phyloP scores from a whole-genome alignment of 2,888 invertebrate species.

The Meliscaeva auricollis region DNA sequence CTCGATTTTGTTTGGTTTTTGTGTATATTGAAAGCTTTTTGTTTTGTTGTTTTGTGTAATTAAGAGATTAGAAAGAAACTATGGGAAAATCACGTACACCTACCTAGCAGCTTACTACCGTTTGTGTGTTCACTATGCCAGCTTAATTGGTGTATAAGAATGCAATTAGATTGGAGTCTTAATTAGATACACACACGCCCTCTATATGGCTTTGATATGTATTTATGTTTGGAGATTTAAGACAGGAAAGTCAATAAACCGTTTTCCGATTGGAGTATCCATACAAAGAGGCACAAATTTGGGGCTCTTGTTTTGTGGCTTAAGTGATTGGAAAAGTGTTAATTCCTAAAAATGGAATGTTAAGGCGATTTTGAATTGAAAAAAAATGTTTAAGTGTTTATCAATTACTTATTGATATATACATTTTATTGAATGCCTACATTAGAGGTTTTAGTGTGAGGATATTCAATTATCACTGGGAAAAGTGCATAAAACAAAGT shows the following conservation, averaged over 20 bases:
- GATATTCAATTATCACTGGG: too few species aligned
- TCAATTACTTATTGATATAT: background rate
- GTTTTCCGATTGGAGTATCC: conserved; percentile 23
- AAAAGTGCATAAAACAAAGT: background rate
- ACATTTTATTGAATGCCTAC: too few species aligned
- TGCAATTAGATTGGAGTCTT: conserved; percentile 65
- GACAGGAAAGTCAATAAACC: conserved; percentile 42
- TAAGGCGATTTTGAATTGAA: background rate
- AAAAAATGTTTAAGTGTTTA: background rate
- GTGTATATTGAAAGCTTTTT: conserved; percentile 30
- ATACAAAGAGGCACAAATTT: conserved; percentile 10
- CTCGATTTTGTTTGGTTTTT: conserved; percentile 36
- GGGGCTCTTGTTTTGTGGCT: conserved; percentile 15
- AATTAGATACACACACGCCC: conserved; percentile 67
- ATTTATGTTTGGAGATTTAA: conserved; percentile 32
- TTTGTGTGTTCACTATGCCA: conserved; percentile 2
- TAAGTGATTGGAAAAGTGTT: conserved; percentile 35
- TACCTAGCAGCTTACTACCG: background rate
- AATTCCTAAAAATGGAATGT: background rate
- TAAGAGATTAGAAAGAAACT: conserved; percentile 70
- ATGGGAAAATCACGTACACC: conserved; percentile 62
- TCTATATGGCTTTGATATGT: conserved; percentile 49
- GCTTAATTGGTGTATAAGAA: conserved; percentile 60
- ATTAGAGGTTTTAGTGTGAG: too few species aligned
- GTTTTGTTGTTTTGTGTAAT: conserved; percentile 51